These are phyloP conservation scores for Porites cylindrica DNA, from an alignment of 92 coral and sea anemone species.

Conservation along the genomic window DNA sequence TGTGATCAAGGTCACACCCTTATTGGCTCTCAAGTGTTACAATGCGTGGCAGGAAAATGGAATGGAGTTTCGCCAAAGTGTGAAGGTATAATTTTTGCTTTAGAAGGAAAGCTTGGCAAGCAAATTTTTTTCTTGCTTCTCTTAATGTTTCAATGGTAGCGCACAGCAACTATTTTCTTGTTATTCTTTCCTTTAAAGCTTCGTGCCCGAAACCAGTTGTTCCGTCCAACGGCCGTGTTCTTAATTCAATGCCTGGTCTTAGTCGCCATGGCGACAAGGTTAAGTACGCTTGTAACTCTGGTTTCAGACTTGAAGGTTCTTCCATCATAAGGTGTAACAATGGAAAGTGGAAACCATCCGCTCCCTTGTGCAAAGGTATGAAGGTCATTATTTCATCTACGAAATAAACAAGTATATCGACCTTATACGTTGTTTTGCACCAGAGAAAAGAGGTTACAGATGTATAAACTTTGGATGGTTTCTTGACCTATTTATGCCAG, in stretches of 20 bases:
- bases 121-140: too few species aligned
- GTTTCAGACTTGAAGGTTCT: constrained; percentile 20
- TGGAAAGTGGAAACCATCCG: constrained; percentile 56
- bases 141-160: too few species aligned
- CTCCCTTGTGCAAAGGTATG: constrained; percentile 57
- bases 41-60: constrained; percentile 78
- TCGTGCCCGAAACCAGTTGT: constrained; percentile 6
- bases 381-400: neutral
- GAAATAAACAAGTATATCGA: too few species aligned
- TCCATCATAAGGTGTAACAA: constrained; percentile 6
- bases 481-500: too few species aligned
- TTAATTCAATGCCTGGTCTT: neutral
- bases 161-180: neutral
- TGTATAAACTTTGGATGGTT: too few species aligned
- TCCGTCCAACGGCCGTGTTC: constrained; percentile 20
- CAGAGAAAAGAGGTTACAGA: too few species aligned
- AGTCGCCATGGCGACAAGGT: constrained; percentile 25
- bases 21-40: constrained; percentile 46
- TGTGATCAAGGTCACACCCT: constrained; percentile 56
- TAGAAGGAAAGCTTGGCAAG: neutral
- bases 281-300: constrained; percentile 32
- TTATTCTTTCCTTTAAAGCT: constrained; percentile 1
- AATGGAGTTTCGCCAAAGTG: constrained; percentile 61
- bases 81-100: neutral
- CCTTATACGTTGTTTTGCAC: too few species aligned